Evolutionary conservation across 2,797 vertebrate species (phyloP).

Genomic region (Euthynnus affinis): DNA sequence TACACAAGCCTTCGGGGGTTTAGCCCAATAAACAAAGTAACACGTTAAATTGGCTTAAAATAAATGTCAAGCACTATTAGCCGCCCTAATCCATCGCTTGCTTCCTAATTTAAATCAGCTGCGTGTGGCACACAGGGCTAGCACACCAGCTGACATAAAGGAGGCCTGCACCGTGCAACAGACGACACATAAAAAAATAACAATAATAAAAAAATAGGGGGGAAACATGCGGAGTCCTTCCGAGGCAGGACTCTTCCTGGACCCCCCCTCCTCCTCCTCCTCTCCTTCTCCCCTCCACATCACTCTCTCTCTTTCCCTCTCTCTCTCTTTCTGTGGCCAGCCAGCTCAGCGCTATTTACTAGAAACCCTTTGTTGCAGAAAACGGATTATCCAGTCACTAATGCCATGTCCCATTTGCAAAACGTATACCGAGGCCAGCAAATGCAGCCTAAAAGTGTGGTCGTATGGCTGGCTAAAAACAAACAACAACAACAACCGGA

Average conservation of each 20-base stretch:
- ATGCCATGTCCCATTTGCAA: constrained; percentile 75
- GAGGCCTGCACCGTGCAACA: constrained; percentile 57
- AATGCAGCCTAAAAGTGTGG: constrained; percentile 42
- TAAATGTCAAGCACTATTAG: constrained; percentile 69
- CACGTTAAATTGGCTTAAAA: constrained; percentile 78
- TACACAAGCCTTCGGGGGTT: constrained; percentile 67
- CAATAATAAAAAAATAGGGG: too few species aligned
- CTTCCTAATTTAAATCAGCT: constrained; percentile 61
- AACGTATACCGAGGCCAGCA: constrained; percentile 65
- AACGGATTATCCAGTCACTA: constrained; percentile 83
- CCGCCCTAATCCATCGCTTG: constrained; percentile 70
- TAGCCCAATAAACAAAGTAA: constrained; percentile 63
- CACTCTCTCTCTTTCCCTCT: constrained; percentile 14
- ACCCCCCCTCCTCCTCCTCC: constrained; percentile 44
- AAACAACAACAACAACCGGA: too few species aligned
- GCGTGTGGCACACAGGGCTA: constrained; percentile 16
- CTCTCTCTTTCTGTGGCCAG: constrained; percentile 47
- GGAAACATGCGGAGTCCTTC: constrained; percentile 56
- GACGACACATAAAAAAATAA: constrained; percentile 17
- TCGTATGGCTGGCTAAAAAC: not conserved
- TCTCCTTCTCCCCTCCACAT: too few species aligned
- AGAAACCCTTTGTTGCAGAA: constrained; percentile 86
- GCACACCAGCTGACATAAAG: constrained; percentile 9
- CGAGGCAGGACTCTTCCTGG: constrained; percentile 56
- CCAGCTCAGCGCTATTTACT: constrained; percentile 84